phyloP scores from a whole-genome alignment of 2,113 vertebrate species.

The Kobus ellipsiprymnus region DNA sequence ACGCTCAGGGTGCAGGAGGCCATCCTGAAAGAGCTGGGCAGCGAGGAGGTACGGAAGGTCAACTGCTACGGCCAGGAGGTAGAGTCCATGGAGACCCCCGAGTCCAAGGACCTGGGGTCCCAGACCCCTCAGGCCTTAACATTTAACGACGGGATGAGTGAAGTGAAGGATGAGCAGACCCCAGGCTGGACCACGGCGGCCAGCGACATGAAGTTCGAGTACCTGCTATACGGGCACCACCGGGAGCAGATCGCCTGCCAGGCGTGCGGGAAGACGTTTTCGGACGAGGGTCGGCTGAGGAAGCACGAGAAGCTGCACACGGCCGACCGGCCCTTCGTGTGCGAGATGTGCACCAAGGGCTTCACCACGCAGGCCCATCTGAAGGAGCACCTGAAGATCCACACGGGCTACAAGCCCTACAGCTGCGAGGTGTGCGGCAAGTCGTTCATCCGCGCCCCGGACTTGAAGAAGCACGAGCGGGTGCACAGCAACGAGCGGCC shows the following conservation, averaged over 20 bases:
- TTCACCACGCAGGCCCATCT: slow-evolving; percentile 98
- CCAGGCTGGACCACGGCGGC: slow-evolving; percentile 89
- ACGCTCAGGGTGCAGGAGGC: slow-evolving; percentile 95
- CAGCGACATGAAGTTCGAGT: slow-evolving; percentile 98
- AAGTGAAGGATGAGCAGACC: slow-evolving; percentile 90
- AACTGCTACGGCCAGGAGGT: slow-evolving; percentile 98
- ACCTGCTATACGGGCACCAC: slow-evolving; percentile 96
- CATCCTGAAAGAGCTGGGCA: slow-evolving; percentile 95
- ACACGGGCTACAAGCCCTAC: slow-evolving; percentile 97
- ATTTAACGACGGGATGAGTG: slow-evolving; percentile 94
- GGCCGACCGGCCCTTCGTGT: slow-evolving; percentile 95
- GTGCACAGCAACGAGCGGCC: slow-evolving; percentile 98
- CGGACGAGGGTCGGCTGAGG: slow-evolving; percentile 91
- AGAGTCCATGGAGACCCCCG: slow-evolving; percentile 90
- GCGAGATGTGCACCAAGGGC: slow-evolving; percentile 98
- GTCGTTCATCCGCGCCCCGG: slow-evolving; percentile 96
- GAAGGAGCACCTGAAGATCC: slow-evolving; percentile 99
- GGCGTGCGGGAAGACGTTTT: slow-evolving; percentile 91
- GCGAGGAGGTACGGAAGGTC: slow-evolving; percentile 96
- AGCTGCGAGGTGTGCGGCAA: slow-evolving; percentile 98
- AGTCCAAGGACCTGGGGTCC: slow-evolving; percentile 87
- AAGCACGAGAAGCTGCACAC: slow-evolving; percentile 97
- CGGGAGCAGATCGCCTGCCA: slow-evolving; percentile 95
- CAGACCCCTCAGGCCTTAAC: slow-evolving; percentile 92
- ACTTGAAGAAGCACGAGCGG: slow-evolving; percentile 96